Evolutionary conservation across 2,113 vertebrate species (phyloP).

Genomic region (Myxocyprinus asiaticus): DNA sequence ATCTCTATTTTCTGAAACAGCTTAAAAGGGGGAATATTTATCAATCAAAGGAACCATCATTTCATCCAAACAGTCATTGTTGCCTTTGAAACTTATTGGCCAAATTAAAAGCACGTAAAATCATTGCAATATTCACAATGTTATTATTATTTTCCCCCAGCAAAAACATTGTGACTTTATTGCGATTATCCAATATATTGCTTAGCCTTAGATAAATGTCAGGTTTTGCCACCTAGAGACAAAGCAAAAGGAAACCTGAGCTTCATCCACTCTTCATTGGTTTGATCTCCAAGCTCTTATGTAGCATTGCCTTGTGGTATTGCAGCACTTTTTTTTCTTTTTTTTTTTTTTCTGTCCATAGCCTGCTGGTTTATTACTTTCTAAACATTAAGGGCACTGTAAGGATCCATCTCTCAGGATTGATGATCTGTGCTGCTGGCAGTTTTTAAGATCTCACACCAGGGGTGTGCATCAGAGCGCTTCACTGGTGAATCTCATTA

Average conservation of each 20-base stretch:
- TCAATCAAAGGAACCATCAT: too few relatives aligned
- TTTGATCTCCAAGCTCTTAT: neutral
- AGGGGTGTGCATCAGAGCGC: conserved; percentile 26
- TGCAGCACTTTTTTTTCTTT: neutral
- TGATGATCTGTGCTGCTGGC: conserved; percentile 35
- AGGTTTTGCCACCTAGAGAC: conserved; percentile 3
- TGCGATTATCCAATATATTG: too few relatives aligned
- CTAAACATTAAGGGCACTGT: conserved; percentile 37
- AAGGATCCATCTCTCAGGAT: conserved; percentile 8
- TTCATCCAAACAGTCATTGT: too few relatives aligned
- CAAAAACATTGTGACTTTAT: too few relatives aligned
- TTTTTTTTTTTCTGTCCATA: neutral
- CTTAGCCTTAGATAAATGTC: too few relatives aligned
- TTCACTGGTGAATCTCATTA: conserved; percentile 33
- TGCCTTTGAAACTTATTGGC: too few relatives aligned
- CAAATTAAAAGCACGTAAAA: too few relatives aligned
- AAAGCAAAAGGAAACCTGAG: neutral
- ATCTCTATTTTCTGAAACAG: too few relatives aligned
- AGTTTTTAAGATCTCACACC: conserved; percentile 30
- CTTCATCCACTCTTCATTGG: neutral
- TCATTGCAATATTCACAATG: too few relatives aligned
- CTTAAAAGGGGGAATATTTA: too few relatives aligned
- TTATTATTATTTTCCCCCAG: too few relatives aligned
- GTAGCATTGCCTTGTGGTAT: neutral
- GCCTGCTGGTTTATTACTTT: conserved; percentile 37